Percentiles rank a stretch among this genome's conserved stretches.
These are phyloP conservation scores for Anodontia alba DNA, from an alignment of 2,888 invertebrate genomes.

Conservation along the genomic window DNA sequence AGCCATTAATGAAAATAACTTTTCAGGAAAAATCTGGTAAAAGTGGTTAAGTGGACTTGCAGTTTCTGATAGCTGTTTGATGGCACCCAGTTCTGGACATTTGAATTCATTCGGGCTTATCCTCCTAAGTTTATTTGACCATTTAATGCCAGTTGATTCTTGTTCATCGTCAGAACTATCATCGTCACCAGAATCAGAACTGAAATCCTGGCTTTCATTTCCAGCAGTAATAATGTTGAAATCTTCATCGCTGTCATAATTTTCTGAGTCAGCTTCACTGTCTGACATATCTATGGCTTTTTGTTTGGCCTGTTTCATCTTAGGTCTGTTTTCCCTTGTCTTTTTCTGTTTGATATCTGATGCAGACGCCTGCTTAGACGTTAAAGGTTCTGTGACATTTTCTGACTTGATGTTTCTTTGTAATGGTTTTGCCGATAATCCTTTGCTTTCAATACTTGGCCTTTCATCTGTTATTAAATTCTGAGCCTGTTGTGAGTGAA, in stretches of 20 bases:
- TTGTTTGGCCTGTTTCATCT: background rate
- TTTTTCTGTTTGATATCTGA: background rate
- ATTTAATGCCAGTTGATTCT: background rate
- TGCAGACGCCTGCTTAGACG: background rate
- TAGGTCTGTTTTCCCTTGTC: background rate
- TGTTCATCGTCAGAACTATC: slow-evolving; percentile 16
- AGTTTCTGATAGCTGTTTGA: background rate
- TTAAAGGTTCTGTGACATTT: too few relatives aligned
- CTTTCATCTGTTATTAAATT: background rate
- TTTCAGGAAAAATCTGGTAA: slow-evolving; percentile 22
- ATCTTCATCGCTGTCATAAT: slow-evolving; percentile 16
- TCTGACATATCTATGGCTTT: background rate
- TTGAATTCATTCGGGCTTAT: background rate
- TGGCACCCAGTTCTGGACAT: slow-evolving; percentile 14
- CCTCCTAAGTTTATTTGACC: background rate
- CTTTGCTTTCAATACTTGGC: background rate
- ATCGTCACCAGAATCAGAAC: slow-evolving; percentile 18
- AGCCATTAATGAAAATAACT: background rate
- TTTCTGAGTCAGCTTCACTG: background rate
- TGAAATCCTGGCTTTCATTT: background rate
- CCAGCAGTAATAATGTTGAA: background rate
- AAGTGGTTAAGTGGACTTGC: slow-evolving; percentile 7
- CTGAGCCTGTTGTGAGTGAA: too few relatives aligned
- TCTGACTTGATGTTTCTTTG: background rate
- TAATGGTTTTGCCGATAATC: too few relatives aligned